Conservation (phyloP, 2,797 vertebrate genomes). For the Pyrocephalus nanus region DNA sequence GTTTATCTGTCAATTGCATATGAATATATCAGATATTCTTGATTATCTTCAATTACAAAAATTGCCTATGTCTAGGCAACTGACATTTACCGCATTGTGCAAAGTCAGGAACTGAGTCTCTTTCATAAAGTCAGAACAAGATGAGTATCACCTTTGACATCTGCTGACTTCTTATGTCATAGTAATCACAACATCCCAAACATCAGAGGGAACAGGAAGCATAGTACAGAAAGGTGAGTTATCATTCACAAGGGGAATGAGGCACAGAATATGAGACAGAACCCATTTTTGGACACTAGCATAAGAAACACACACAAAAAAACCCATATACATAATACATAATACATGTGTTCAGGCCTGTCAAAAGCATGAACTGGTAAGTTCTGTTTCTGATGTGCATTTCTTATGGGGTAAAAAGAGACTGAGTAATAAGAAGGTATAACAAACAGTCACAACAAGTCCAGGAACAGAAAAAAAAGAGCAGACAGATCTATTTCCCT, state of each 20-base stretch:
- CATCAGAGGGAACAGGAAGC: not conserved
- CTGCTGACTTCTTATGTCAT: not conserved
- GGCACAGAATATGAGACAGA: not conserved
- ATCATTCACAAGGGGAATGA: not conserved
- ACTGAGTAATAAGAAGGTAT: not conserved
- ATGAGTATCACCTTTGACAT: not conserved
- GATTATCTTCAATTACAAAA: not conserved
- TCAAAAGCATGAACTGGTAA: not conserved
- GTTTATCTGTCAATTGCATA: not conserved
- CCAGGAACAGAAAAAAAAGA: not conserved
- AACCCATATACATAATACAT: not conserved
- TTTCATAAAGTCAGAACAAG: not conserved
- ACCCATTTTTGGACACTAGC: not conserved
- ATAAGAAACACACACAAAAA: not conserved
- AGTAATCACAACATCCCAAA: not conserved
- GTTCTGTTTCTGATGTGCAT: not conserved
- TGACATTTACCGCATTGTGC: fast-evolving
- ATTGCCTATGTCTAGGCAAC: not conserved
- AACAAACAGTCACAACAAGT: not conserved
- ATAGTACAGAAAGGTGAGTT: not conserved
- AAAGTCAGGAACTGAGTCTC: not conserved
- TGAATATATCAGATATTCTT: not conserved
- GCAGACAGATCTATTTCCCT: not conserved
- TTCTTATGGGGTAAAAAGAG: not conserved
- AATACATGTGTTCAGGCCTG: not conserved